Percentiles rank a stretch among this genome's conserved stretches.
phyloP scores from a whole-genome alignment of 1,140 invertebrate genomes.

The Stegodyphus dumicola region DNA sequence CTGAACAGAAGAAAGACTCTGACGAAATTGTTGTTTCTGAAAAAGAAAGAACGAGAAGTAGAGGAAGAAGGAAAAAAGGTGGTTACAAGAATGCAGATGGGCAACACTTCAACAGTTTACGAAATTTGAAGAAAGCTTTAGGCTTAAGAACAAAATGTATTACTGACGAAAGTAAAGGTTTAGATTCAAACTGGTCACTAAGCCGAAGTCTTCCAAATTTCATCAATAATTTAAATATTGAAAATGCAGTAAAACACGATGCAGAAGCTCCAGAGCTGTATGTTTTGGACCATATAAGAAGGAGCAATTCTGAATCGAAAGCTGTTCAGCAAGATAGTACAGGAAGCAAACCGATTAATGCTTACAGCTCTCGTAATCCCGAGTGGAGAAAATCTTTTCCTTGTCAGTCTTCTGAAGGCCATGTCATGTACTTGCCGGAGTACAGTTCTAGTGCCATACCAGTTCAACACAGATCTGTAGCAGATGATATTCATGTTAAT shows the following conservation, averaged over 20 bases:
- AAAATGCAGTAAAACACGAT: conserved; percentile 60
- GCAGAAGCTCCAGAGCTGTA: conserved; percentile 60
- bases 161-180: conserved; percentile 22
- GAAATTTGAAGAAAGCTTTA: conserved; percentile 54
- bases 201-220: conserved; percentile 83
- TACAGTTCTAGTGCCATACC: conserved; percentile 67
- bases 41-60: conserved; percentile 31
- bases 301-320: conserved; percentile 49
- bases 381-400: conserved; percentile 42
- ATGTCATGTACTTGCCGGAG: conserved; percentile 82
- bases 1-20: conserved; percentile 10
- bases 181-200: conserved; percentile 72
- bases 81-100: conserved; percentile 34
- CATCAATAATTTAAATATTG: conserved; percentile 73
- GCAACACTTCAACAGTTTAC: conserved; percentile 48
- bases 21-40: conserved; percentile 26
- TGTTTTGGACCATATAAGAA: conserved; percentile 26
- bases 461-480: neutral
- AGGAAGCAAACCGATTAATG: neutral
- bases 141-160: conserved; percentile 31
- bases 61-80: conserved; percentile 36
- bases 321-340: conserved; percentile 13
- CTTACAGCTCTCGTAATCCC: neutral
- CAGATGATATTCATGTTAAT: conserved; percentile 30
- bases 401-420: conserved; percentile 61